Conservation (phyloP, 2,113 vertebrate genomes). For the Laterallus jamaicensis region DNA sequence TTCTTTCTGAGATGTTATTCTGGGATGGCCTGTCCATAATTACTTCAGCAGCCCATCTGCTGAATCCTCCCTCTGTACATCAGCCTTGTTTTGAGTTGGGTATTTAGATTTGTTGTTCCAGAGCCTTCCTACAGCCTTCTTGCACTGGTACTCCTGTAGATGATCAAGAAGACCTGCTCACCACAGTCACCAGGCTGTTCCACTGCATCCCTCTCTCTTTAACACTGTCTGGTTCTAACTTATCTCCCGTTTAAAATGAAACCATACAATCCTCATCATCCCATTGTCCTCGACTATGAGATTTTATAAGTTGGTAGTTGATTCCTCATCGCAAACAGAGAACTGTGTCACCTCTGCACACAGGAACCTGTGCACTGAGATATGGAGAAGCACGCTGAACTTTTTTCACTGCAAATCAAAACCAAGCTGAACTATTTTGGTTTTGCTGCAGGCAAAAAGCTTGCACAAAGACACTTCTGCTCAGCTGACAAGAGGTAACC, state of each 20-base stretch:
- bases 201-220: background rate
- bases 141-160: background rate
- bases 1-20: background rate
- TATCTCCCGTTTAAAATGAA: background rate
- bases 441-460: background rate
- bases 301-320: background rate
- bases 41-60: background rate
- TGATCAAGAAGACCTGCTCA: background rate
- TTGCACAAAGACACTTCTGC: background rate
- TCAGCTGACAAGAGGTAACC: background rate
- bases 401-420: background rate
- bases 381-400: background rate
- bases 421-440: background rate
- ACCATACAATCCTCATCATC: rapidly evolving
- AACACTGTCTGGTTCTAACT: background rate
- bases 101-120: background rate
- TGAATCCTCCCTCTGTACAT: background rate
- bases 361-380: rapidly evolving
- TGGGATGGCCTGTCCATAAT: background rate
- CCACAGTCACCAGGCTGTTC: background rate
- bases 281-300: background rate
- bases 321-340: background rate
- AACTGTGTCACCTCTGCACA: background rate
- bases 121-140: rapidly evolving
- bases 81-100: background rate